Percentiles rank a stretch among this genome's conserved stretches.
Evolutionary conservation across 2,888 invertebrate species (phyloP).

Genomic region (Allygus modestus): DNA sequence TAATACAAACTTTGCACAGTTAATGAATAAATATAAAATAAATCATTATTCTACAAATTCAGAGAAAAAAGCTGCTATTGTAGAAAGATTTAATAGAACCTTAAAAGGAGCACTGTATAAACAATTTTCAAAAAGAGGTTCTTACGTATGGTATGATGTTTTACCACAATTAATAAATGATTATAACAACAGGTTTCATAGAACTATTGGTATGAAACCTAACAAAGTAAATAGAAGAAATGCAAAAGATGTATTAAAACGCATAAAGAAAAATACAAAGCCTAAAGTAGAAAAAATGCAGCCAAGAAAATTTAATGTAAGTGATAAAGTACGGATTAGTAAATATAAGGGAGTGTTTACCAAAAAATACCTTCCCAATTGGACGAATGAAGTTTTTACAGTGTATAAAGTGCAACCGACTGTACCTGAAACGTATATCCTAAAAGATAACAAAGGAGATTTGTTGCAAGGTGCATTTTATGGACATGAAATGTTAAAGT

Average conservation of each 20-base stretch:
- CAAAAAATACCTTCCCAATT: constrained; percentile 46
- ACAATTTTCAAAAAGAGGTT: constrained; percentile 30
- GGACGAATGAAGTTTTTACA: constrained; percentile 54
- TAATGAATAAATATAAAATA: constrained; percentile 45
- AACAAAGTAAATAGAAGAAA: constrained; percentile 25
- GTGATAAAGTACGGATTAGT: constrained; percentile 57
- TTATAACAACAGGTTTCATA: constrained; percentile 52
- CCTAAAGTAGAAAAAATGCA: not conserved
- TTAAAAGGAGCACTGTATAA: constrained; percentile 47
- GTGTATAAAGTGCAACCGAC: constrained; percentile 41
- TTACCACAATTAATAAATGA: constrained; percentile 17
- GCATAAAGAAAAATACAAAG: constrained; percentile 11
- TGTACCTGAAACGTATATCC: constrained; percentile 49
- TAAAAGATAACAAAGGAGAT: constrained; percentile 46
- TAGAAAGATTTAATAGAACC: constrained; percentile 61
- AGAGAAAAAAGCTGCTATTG: constrained; percentile 49
- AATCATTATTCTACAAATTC: constrained; percentile 52
- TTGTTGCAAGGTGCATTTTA: constrained; percentile 48
- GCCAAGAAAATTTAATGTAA: constrained; percentile 26
- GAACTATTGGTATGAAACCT: constrained; percentile 61
- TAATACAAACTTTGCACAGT: constrained; percentile 21
- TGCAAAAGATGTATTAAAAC: constrained; percentile 10
- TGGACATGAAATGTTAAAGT: constrained; percentile 46
- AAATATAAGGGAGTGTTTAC: constrained; percentile 35
- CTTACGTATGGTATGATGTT: constrained; percentile 44